Percentiles rank a stretch among this genome's conserved stretches.
Conservation (phyloP, 1,140 invertebrate genomes). For the Drosophila eugracilis region DNA sequence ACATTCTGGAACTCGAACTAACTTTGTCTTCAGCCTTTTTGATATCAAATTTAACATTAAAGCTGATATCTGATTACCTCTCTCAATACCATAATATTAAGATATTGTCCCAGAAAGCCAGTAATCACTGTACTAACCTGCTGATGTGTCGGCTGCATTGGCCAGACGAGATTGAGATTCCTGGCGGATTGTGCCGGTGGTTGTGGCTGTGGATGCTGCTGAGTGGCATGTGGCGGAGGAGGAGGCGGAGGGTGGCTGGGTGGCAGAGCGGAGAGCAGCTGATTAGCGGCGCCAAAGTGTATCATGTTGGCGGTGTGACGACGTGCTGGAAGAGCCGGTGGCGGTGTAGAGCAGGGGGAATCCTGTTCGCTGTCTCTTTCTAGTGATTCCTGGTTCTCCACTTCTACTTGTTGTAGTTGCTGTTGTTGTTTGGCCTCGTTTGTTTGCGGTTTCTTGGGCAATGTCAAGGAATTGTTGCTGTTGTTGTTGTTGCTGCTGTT, state of each 20-base stretch:
- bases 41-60: no score
- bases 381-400: conserved; percentile 21
- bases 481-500: conserved; percentile 57
- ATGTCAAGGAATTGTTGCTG: conserved; percentile 56
- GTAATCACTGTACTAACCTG: conserved; percentile 57
- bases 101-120: no score
- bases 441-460: conserved; percentile 64
- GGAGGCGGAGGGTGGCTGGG: conserved; percentile 13
- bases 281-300: conserved; percentile 53
- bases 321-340: conserved; percentile 70
- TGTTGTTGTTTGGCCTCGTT: conserved; percentile 58
- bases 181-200: conserved; percentile 35
- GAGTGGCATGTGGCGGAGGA: no score
- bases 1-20: background rate
- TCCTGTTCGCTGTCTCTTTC: conserved; percentile 26
- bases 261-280: conserved; percentile 21
- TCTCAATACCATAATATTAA: no score
- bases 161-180: conserved; percentile 62
- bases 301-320: conserved; percentile 65
- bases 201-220: conserved; percentile 10
- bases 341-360: conserved; percentile 56
- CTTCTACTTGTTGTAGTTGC: conserved; percentile 21
- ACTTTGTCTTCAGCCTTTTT: no score
- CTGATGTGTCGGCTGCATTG: conserved; percentile 41
- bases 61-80: no score